A percentile compares a stretch with the other conserved stretches of the same genome.
Evolutionary conservation across 2,797 vertebrate species (phyloP).

Genomic region (Bradypus variegatus): DNA sequence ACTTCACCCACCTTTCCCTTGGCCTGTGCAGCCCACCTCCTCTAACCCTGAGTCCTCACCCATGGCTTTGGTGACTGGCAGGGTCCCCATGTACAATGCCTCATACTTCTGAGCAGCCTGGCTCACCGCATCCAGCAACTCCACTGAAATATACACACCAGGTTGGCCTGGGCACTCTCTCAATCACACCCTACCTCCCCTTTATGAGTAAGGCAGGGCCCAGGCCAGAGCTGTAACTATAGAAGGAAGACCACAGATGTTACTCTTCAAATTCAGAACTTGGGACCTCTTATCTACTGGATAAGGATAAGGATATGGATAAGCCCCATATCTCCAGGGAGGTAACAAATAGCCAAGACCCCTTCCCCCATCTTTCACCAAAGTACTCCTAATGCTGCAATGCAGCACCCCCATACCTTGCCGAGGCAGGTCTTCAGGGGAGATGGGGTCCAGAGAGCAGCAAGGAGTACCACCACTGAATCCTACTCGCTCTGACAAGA

Average conservation of each 20-base stretch:
- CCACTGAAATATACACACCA: slow-evolving; percentile 74
- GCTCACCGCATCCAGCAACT: slow-evolving; percentile 84
- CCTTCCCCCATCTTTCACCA: neutral
- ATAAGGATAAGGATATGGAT: too few species aligned
- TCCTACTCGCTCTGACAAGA: slow-evolving; percentile 81
- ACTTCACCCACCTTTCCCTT: neutral
- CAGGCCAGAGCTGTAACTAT: neutral
- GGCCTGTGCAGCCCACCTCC: neutral
- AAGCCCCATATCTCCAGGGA: neutral
- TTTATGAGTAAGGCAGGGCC: neutral
- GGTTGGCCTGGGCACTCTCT: neutral
- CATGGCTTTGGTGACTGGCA: slow-evolving; percentile 90
- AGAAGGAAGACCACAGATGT: neutral
- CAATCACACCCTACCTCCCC: neutral
- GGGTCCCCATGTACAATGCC: slow-evolving; percentile 86
- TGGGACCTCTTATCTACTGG: neutral
- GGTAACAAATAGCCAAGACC: neutral
- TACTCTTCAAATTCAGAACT: neutral
- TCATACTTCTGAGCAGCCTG: slow-evolving; percentile 88
- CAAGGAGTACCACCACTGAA: slow-evolving; percentile 72
- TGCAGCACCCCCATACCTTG: slow-evolving; percentile 78
- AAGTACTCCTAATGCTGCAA: neutral
- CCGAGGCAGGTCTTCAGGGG: slow-evolving; percentile 83
- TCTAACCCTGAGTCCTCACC: slow-evolving; percentile 74
- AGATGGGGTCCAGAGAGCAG: slow-evolving; percentile 81